Conservation (phyloP, 2,113 vertebrate species). For the Cavia aperea region DNA sequence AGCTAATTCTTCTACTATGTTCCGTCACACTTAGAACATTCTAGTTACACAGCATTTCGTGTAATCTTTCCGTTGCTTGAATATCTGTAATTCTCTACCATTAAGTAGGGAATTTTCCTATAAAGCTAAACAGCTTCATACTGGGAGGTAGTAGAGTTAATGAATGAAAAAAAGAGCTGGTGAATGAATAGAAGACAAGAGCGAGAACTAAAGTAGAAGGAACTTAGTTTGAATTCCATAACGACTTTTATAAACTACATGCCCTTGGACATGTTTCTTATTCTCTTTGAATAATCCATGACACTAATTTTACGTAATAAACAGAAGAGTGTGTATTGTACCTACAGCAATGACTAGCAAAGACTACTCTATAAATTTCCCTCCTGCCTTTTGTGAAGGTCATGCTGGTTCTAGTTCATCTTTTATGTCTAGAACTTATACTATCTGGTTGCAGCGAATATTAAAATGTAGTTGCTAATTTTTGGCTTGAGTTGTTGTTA, state of each 20-base stretch:
- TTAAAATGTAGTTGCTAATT: background rate
- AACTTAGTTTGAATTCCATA: constrained; percentile 16
- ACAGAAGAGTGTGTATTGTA: background rate
- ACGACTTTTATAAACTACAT: constrained; percentile 15
- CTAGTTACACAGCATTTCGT: background rate
- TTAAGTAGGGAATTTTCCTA: background rate
- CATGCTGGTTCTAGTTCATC: background rate
- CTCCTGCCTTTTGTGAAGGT: background rate
- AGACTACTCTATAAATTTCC: background rate
- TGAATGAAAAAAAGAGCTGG: background rate
- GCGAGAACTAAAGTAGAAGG: background rate
- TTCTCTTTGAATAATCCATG: constrained; percentile 11
- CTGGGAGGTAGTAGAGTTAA: background rate
- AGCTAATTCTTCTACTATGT: background rate
- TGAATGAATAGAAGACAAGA: constrained; percentile 2
- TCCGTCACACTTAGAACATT: background rate
- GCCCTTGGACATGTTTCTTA: background rate
- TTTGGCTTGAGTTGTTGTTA: background rate
- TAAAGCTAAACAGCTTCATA: background rate
- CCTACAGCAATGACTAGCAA: background rate
- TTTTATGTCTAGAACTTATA: background rate
- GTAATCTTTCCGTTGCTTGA: background rate
- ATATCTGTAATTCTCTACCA: background rate
- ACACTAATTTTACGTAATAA: constrained; percentile 30
- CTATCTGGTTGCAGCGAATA: background rate